Evolutionary conservation across 1,140 invertebrate species (phyloP).

Genomic region (Anthonomus grandis): DNA sequence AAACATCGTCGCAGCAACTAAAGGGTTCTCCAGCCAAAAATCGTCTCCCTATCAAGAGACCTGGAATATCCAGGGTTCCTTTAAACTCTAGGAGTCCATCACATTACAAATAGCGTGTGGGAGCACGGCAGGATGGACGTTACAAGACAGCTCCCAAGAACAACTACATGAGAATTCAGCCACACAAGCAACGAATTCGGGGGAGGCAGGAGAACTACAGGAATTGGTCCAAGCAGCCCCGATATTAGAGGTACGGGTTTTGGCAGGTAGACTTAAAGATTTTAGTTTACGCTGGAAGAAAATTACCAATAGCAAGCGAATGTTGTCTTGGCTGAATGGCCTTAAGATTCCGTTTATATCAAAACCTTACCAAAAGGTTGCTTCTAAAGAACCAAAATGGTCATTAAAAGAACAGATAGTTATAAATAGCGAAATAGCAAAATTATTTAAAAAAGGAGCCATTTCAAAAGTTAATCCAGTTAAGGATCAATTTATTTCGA

Average conservation of each 20-base stretch:
- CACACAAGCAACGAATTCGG: no score
- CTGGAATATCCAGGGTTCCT: background rate
- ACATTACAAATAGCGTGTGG: background rate
- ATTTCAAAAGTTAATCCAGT: background rate
- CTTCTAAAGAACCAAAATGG: constrained; percentile 7
- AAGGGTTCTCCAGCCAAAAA: background rate
- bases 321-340: constrained; percentile 13
- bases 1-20: constrained; percentile 2
- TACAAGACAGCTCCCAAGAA: background rate
- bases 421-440: background rate
- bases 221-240: background rate
- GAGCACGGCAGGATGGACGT: background rate
- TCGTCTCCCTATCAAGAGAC: background rate
- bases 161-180: background rate
- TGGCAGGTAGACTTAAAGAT: background rate
- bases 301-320: constrained; percentile 3
- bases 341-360: constrained; percentile 10
- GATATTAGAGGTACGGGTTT: background rate
- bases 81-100: constrained; percentile 18
- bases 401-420: background rate
- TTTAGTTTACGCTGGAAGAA: background rate
- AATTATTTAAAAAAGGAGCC: background rate
- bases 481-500: constrained; percentile 21
- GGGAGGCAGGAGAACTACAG: background rate
- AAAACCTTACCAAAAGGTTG: constrained; percentile 2